A percentile compares a stretch with the other conserved stretches of the same genome.
phyloP scores from a whole-genome alignment of 2,113 vertebrate species.

The Amia ocellicauda region DNA sequence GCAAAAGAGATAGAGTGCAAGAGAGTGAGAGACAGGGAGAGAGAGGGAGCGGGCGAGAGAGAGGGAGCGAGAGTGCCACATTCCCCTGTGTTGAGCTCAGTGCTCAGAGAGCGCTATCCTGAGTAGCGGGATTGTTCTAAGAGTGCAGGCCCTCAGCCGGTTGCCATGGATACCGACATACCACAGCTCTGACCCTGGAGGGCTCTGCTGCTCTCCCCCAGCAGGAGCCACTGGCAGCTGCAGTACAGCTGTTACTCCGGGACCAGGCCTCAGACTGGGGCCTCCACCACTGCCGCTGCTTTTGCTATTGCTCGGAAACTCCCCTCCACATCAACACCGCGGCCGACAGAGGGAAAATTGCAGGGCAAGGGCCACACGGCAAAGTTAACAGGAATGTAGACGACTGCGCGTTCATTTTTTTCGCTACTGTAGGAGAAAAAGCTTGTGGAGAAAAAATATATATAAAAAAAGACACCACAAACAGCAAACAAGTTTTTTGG shows the following conservation, averaged over 20 bases:
- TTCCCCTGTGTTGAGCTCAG: constrained; percentile 66
- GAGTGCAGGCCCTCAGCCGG: constrained; percentile 70
- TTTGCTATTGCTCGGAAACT: constrained; percentile 29
- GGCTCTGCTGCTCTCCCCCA: constrained; percentile 75
- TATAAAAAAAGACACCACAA: no score
- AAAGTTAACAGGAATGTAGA: background rate
- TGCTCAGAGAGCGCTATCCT: constrained; percentile 54
- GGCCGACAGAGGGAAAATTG: constrained; percentile 10
- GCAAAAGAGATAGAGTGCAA: no score
- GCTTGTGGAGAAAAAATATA: background rate
- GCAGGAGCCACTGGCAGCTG: constrained; percentile 85
- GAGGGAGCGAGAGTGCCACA: constrained; percentile 48
- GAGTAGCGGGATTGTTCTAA: constrained; percentile 73
- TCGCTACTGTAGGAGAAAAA: background rate
- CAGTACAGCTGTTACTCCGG: constrained; percentile 82
- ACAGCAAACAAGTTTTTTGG: no score
- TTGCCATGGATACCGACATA: constrained; percentile 93
- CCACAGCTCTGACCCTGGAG: constrained; percentile 86
- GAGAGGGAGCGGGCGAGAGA: no score
- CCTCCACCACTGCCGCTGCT: background rate
- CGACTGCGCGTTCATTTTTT: no score
- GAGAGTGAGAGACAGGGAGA: no score
- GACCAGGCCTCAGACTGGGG: constrained; percentile 41
- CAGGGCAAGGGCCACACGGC: background rate
- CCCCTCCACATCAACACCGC: constrained; percentile 28